Evolutionary conservation across 2,797 vertebrate species (phyloP).

Genomic region (Scarus forsteni): DNA sequence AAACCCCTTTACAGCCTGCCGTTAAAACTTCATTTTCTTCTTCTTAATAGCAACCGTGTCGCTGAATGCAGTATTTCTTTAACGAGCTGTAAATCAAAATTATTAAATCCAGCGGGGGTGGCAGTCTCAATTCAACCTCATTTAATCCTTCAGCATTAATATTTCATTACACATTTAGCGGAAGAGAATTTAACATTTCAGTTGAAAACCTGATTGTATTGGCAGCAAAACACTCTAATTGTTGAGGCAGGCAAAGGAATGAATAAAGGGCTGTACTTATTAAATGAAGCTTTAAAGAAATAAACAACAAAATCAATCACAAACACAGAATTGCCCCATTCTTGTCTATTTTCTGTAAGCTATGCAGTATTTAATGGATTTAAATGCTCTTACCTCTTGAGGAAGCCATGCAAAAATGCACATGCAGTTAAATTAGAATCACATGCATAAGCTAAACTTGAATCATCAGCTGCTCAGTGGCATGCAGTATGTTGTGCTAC

Average conservation of each 20-base stretch:
- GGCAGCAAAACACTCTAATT: conserved; percentile 40
- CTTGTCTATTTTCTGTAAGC: background rate
- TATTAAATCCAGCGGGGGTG: conserved; percentile 37
- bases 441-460: conserved; percentile 35
- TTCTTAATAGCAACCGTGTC: conserved; percentile 11
- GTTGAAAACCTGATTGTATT: conserved; percentile 39
- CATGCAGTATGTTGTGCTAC: conserved; percentile 17
- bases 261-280: conserved; percentile 38
- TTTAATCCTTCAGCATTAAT: conserved; percentile 60
- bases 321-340: conserved; percentile 17
- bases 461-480: conserved; percentile 33
- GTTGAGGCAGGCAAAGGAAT: conserved; percentile 21
- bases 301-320: conserved; percentile 41
- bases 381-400: conserved; percentile 57
- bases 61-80: conserved; percentile 48
- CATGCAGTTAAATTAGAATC: conserved; percentile 43
- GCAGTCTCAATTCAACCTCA: conserved; percentile 48
- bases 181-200: conserved; percentile 50
- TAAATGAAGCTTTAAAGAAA: conserved; percentile 34
- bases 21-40: conserved; percentile 46
- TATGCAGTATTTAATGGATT: conserved; percentile 14
- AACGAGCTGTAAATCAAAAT: conserved; percentile 61
- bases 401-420: conserved; percentile 45
- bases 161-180: conserved; percentile 50
- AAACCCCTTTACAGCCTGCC: conserved; percentile 30